Evolutionary conservation across 1,140 invertebrate species (phyloP).

Genomic region (Drosophila rhopaloa): DNA sequence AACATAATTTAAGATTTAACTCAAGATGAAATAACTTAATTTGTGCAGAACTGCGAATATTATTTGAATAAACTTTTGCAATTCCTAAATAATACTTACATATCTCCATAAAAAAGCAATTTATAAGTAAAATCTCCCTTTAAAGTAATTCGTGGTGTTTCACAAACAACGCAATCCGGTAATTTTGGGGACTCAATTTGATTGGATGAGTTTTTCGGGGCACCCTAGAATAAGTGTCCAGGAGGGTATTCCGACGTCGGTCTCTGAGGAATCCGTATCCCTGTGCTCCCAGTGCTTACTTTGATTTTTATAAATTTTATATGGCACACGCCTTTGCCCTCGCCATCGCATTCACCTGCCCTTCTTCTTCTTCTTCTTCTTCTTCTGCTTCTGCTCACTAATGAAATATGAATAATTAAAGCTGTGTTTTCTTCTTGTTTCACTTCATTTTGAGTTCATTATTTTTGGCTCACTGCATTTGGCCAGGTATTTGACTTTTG

Average conservation of each 20-base stretch:
- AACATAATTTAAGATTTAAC: too few species aligned
- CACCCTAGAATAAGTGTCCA: too few species aligned
- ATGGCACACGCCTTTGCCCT: slow-evolving; percentile 55
- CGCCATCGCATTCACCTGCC: slow-evolving; percentile 20
- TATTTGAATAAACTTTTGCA: too few species aligned
- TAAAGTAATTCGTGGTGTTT: too few species aligned
- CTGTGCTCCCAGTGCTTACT: slow-evolving; percentile 51
- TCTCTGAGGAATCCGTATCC: not conserved
- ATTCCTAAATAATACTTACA: not conserved
- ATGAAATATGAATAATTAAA: slow-evolving; percentile 82
- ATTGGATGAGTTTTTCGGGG: too few species aligned
- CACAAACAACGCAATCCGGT: too few species aligned
- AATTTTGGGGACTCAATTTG: too few species aligned
- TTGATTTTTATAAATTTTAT: slow-evolving; percentile 83
- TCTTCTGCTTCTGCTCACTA: slow-evolving; percentile 49
- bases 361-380: not conserved
- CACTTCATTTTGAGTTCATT: slow-evolving; percentile 80
- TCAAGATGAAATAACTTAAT: too few species aligned
- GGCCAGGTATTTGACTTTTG: slow-evolving; percentile 42
- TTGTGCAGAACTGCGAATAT: too few species aligned
- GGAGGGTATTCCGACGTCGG: not conserved
- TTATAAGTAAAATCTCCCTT: too few species aligned
- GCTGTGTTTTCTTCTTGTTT: slow-evolving; percentile 73
- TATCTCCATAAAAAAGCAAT: not conserved
- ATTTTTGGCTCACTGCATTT: slow-evolving; percentile 68